phyloP scores from a whole-genome alignment of 1,140 invertebrate species.

The Monochamus saltuarius region DNA sequence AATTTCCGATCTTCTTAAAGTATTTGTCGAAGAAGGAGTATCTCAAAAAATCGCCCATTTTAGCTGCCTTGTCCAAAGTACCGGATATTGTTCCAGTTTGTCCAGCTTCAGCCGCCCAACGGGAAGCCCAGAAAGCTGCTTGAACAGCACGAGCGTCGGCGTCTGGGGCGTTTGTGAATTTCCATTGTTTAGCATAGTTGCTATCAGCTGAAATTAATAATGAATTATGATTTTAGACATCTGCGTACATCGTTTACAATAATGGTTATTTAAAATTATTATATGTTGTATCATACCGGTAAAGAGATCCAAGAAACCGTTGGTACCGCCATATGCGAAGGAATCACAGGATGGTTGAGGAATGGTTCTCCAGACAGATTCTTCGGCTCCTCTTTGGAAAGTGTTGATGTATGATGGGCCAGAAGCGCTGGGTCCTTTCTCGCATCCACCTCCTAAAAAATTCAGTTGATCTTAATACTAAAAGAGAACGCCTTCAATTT shows the following conservation, averaged over 20 bases:
- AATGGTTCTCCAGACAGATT: too few relatives aligned
- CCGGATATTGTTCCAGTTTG: slow-evolving; percentile 10
- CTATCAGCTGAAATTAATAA: slow-evolving; percentile 20
- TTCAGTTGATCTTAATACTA: too few relatives aligned
- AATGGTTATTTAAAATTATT: too few relatives aligned
- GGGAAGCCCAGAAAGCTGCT: slow-evolving; percentile 27
- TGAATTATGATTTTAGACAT: too few relatives aligned
- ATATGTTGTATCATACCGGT: too few relatives aligned
- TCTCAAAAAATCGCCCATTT: slow-evolving; percentile 26
- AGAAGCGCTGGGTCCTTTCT: slow-evolving; percentile 17
- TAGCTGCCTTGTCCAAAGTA: slow-evolving; percentile 20
- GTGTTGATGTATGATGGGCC: too few relatives aligned
- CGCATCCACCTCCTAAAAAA: slow-evolving; percentile 15
- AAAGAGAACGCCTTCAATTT: too few relatives aligned
- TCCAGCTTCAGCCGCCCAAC: slow-evolving; percentile 18
- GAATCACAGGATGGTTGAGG: too few relatives aligned
- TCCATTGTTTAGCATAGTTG: slow-evolving; percentile 25
- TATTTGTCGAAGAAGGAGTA: slow-evolving; percentile 27
- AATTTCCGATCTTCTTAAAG: slow-evolving; percentile 27
- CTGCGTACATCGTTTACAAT: too few relatives aligned
- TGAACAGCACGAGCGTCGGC: slow-evolving; percentile 26
- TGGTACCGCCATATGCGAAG: slow-evolving; percentile 29
- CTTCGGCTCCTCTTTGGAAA: too few relatives aligned
- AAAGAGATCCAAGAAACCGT: slow-evolving; percentile 32
- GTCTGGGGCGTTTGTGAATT: slow-evolving; percentile 27